Percentiles rank a stretch among this genome's conserved stretches.
These are phyloP conservation scores for Corythornis cristatus DNA, from an alignment of 2,113 vertebrate species.

Conservation along the genomic window DNA sequence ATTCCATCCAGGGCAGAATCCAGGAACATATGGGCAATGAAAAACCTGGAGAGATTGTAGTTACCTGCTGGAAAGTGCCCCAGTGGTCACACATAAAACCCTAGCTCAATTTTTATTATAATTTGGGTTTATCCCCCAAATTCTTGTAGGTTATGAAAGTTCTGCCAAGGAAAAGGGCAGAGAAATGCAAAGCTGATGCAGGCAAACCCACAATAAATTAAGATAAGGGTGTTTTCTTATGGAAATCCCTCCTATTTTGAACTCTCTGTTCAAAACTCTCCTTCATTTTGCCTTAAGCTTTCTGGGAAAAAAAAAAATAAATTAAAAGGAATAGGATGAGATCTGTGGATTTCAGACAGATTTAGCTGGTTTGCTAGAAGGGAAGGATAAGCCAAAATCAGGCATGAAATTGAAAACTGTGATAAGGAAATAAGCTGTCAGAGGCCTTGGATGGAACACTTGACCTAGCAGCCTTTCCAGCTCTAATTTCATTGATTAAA, in stretches of 20 bases:
- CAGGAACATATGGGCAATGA: not conserved
- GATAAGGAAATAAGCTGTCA: conserved; percentile 35
- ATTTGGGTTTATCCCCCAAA: not conserved
- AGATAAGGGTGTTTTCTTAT: not conserved
- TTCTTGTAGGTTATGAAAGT: not conserved
- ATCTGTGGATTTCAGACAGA: not conserved
- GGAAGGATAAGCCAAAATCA: conserved; percentile 34
- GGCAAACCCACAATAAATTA: not conserved
- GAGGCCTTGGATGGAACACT: not conserved
- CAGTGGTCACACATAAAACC: not conserved
- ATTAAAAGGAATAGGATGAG: not conserved
- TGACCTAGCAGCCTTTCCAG: conserved; percentile 4
- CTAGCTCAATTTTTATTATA: not conserved
- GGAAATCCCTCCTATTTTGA: not conserved
- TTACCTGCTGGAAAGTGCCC: not conserved
- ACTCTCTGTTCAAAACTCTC: not conserved
- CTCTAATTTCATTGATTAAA: conserved; percentile 22
- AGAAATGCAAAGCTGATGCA: not conserved
- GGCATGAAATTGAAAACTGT: conserved; percentile 43
- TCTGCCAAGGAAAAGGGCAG: not conserved
- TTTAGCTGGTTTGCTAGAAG: not conserved
- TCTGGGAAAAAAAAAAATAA: not conserved
- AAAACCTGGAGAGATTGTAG: not conserved
- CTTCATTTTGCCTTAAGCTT: not conserved
- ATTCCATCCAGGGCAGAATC: not conserved